Evolutionary conservation across 1,140 invertebrate species (phyloP).

Genomic region (Cylas formicarius): DNA sequence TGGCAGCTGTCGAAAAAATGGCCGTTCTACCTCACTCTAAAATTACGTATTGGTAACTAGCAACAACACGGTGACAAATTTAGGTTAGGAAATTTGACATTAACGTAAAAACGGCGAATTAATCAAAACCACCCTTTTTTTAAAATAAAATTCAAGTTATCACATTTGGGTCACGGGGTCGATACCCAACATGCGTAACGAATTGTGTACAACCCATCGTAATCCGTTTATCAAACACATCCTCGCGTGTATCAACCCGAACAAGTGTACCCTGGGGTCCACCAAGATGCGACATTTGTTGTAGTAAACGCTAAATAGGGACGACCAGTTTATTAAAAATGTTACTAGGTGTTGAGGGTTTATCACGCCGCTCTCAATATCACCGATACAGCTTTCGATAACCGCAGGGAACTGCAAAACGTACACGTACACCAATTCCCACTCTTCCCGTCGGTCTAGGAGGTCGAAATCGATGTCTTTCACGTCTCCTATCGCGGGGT

Average conservation of each 20-base stretch:
- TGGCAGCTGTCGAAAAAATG: too few species aligned
- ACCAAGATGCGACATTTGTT: constrained; percentile 56
- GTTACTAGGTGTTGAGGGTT: constrained; percentile 55
- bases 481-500: constrained; percentile 49
- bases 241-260: constrained; percentile 56
- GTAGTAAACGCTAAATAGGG: constrained; percentile 64
- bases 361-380: constrained; percentile 43
- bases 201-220: constrained; percentile 53
- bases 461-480: constrained; percentile 52
- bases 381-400: constrained; percentile 46
- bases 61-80: too few species aligned
- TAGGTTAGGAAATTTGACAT: too few species aligned
- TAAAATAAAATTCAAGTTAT: constrained; percentile 5
- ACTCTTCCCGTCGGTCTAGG: constrained; percentile 61
- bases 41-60: too few species aligned
- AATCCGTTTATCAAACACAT: constrained; percentile 58
- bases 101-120: too few species aligned
- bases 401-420: constrained; percentile 54
- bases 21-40: too few species aligned
- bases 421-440: constrained; percentile 59
- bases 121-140: too few species aligned
- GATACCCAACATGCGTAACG: constrained; percentile 55
- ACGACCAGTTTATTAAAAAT: constrained; percentile 55
- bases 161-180: constrained; percentile 58
- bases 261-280: constrained; percentile 54